Evolutionary conservation across 2,797 vertebrate species (phyloP).

Genomic region (Lemur catta): DNA sequence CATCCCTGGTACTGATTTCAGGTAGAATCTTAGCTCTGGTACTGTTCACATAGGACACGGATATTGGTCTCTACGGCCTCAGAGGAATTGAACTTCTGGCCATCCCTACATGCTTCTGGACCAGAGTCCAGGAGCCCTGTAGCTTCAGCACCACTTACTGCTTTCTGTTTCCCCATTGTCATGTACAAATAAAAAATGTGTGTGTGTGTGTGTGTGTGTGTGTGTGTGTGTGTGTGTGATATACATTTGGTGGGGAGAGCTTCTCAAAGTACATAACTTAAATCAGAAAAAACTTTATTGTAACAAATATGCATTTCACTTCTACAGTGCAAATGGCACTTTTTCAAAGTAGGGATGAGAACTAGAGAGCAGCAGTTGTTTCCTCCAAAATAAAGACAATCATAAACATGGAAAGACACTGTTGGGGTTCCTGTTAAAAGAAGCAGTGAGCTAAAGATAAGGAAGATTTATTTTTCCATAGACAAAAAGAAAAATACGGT

Average conservation of each 20-base stretch:
- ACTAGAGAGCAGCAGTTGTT: neutral
- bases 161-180: neutral
- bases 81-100: neutral
- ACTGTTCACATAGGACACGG: neutral
- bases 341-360: slow-evolving; percentile 5
- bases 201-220: no score
- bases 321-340: neutral
- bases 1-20: neutral
- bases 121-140: neutral
- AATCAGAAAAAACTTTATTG: neutral
- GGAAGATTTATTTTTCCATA: slow-evolving; percentile 14
- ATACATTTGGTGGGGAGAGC: neutral
- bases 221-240: neutral
- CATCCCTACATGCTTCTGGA: neutral
- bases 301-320: neutral
- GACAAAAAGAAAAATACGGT: slow-evolving; percentile 49
- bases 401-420: neutral
- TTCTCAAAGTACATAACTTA: neutral
- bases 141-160: neutral
- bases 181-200: neutral
- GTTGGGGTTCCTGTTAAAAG: neutral
- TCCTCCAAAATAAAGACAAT: slow-evolving; percentile 38
- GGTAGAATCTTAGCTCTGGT: neutral
- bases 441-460: slow-evolving; percentile 15
- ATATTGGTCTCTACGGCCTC: neutral